These are phyloP conservation scores for Platorchestia sp. DNA, from an alignment of 1,140 invertebrate genomes.

Conservation along the genomic window DNA sequence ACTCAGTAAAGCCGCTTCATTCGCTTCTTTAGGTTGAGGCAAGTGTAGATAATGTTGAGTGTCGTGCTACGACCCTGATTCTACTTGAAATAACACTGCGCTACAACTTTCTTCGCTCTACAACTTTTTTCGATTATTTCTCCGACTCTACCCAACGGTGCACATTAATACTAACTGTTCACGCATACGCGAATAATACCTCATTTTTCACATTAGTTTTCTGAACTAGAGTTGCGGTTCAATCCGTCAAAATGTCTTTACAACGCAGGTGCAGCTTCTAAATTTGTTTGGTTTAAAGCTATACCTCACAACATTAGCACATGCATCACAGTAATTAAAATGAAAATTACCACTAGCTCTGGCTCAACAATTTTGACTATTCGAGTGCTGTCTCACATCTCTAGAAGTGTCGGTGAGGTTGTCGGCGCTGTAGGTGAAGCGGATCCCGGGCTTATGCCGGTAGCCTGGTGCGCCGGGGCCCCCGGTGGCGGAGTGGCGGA, in stretches of 20 bases:
- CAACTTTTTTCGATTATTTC: not conserved
- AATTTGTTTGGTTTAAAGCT: not conserved
- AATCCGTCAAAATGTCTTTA: not conserved
- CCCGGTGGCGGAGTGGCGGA: constrained; percentile 77
- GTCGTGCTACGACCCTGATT: too few species aligned
- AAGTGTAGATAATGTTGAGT: too few species aligned
- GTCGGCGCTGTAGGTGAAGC: constrained; percentile 89
- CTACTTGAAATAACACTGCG: too few species aligned
- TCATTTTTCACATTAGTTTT: not conserved
- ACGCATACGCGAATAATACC: not conserved
- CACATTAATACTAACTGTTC: not conserved
- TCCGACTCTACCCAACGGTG: not conserved
- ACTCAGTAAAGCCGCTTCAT: too few species aligned
- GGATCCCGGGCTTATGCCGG: constrained; percentile 74
- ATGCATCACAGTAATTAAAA: not conserved
- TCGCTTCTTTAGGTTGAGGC: too few species aligned
- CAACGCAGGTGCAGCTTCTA: not conserved
- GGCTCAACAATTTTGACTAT: not conserved
- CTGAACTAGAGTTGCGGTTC: not conserved
- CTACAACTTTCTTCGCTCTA: too few species aligned
- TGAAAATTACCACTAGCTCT: not conserved
- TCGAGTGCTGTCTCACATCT: constrained; percentile 70
- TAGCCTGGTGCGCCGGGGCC: not conserved
- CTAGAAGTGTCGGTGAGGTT: constrained; percentile 79
- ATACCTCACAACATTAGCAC: not conserved